Base-by-base conservation (phyloP, 2,797 vertebrate genomes). In the Pseudotriccus pelzelni region DNA sequence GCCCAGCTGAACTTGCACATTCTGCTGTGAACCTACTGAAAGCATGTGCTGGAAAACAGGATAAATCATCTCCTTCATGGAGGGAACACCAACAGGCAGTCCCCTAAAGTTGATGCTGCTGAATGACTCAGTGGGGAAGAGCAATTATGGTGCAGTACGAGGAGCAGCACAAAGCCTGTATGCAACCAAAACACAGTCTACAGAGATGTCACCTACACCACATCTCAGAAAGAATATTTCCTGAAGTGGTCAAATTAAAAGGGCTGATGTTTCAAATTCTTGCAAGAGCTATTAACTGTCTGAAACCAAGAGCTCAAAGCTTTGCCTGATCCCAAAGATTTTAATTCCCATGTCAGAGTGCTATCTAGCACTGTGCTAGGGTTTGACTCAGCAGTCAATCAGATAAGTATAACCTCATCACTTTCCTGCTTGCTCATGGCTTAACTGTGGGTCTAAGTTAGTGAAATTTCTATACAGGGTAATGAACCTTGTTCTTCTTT, bases 1-100 rank as follows among this genome's bases (percentile, higher is more conserved):
- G 46, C 32, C 8, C 2, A 56, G 12, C 1, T 3, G 3, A 70
- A 25, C 4, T 10, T 52, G 16, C 21, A 1, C 0, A 0, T 23
- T 63, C 39, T 62, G 9, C 14, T 50, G 15, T 25, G 52, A 43
- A 36, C 43, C 24, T 56, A 30, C 9, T 1, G 3, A 69, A 64
- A 76, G 10, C 1, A 8, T 22, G 3, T 13, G 2, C 39, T 78
- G 34, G 24, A 47, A 90, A 86, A 84, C 6, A 4, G 17, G 16
- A 30, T 12, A 77, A 66, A 19, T 53, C 7, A 28, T n/a, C 16
- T 43, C 28, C 20, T 18, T 21, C 14, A 6, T 16, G 23, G 12
- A 63, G 12, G 16, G 3, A 67, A 1, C 17, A 55, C 3, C 16
- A 44, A 6, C 4, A 39, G 5, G 12, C 11, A 14, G 8, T 44